phyloP scores from a whole-genome alignment of 2,888 invertebrate species.

The Autographa pulchrina region DNA sequence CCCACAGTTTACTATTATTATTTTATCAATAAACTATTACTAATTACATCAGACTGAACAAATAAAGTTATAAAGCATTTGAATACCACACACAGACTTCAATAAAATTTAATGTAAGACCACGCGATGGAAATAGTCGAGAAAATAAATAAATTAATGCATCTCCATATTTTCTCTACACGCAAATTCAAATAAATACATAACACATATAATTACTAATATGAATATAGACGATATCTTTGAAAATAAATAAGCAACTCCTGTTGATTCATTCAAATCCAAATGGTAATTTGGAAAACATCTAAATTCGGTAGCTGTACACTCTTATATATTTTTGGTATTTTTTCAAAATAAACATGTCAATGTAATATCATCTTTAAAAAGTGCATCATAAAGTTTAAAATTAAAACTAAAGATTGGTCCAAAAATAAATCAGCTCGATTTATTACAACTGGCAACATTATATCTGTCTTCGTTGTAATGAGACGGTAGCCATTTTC shows the following conservation, averaged over 20 bases:
- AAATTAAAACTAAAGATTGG: conserved; percentile 2
- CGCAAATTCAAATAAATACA: too few species aligned
- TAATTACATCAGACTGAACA: neutral
- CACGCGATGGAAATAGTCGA: neutral
- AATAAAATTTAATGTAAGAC: neutral
- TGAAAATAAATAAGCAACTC: too few species aligned
- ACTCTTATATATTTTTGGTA: too few species aligned
- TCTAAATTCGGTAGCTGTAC: conserved; percentile 21
- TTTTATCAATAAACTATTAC: neutral
- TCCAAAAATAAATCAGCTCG: conserved; percentile 46
- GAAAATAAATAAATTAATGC: neutral
- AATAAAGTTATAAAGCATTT: conserved; percentile 1
- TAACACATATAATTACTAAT: too few species aligned
- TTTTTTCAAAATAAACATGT: neutral
- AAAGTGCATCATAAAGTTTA: neutral
- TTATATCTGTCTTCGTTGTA: conserved; percentile 56
- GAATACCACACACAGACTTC: neutral
- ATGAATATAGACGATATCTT: too few species aligned
- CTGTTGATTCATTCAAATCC: too few species aligned
- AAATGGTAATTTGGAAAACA: too few species aligned
- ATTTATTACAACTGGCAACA: conserved; percentile 56
- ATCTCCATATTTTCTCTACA: neutral
- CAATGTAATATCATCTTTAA: conserved; percentile 24
- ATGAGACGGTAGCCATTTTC: conserved; percentile 52
- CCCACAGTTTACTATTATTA: neutral